Base-by-base conservation (phyloP, 2,888 invertebrate genomes). In the Neoitamus cyanurus region DNA sequence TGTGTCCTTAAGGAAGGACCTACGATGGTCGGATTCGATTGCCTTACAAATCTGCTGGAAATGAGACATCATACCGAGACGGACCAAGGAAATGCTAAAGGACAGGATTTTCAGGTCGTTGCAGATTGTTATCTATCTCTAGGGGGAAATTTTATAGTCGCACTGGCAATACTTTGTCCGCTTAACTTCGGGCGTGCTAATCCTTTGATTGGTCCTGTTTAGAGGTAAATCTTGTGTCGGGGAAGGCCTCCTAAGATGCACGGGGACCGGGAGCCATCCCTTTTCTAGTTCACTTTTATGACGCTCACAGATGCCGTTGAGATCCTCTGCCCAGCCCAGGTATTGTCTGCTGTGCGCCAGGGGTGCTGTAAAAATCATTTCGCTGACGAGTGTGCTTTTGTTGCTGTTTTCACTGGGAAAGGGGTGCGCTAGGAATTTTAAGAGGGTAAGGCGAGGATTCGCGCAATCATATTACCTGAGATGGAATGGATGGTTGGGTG, bases 291-390 rank as follows among this genome's bases (percentile, higher is more conserved):
- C 20, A 82, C 36, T 83, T 75, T 84, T 77, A 69, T 69, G 58
- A 69, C 37, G 37, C 75, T 75, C 75, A 28, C 84, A 68, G 84
- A 83, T 83, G 73, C 46, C 28, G 77, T 77, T 36, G 75, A 75
- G 68, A 75, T 75, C 36, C 28, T 68, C n/a, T 28, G 13, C 31
- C 15, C 31, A 68, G 15, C 30, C 31, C 78, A 78, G 78, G 78
- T 78, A 84, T 84, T 78, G 84, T 84, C 77, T 36, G 69, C 46
- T 36, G 46, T 84, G 75, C 77, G 83, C 80, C 86, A 84, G 80
- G 86, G 85, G 86, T 86, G 84, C 73, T 83, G 83, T 86, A 84
- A 84, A 85, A 85, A 85, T 85, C 82, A 86, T 86, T 86, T 86
- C 85, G 86, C 86, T 86, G 86, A 86, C 85, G 83, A 84, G 46